Conservation (phyloP, 2,113 vertebrate genomes). For the Ophiodon elongatus region DNA sequence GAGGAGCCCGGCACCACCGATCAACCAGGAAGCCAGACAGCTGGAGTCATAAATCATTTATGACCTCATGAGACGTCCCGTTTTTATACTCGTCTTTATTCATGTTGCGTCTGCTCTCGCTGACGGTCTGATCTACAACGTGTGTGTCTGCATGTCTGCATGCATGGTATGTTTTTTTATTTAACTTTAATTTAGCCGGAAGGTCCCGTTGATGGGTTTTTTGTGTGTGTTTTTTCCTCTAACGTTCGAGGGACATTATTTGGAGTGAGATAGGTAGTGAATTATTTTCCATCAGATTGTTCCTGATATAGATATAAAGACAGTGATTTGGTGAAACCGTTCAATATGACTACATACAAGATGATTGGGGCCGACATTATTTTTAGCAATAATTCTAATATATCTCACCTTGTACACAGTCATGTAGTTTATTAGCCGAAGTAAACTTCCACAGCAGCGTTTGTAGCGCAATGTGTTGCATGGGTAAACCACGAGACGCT, state of each 20-base stretch:
- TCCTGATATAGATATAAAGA: neutral
- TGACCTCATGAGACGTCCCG: neutral
- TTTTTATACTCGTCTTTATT: neutral
- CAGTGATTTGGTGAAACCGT: neutral
- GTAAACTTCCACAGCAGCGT: too few species aligned
- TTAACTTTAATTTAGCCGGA: neutral
- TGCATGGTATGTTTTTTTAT: neutral
- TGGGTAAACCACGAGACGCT: too few species aligned
- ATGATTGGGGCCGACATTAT: neutral
- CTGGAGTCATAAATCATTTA: constrained; percentile 23
- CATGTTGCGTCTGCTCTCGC: neutral
- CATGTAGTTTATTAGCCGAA: too few species aligned
- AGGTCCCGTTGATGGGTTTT: neutral
- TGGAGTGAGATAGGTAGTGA: too few species aligned
- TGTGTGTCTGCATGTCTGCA: neutral
- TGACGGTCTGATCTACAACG: neutral
- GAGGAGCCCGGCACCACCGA: constrained; percentile 7
- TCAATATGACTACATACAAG: too few species aligned
- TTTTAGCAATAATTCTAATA: neutral
- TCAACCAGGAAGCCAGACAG: constrained; percentile 10
- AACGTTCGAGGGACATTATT: too few species aligned
- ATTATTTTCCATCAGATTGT: neutral
- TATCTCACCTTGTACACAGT: neutral
- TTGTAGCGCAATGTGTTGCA: too few species aligned
- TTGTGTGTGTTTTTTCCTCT: neutral